A percentile compares a stretch with the other conserved stretches of the same genome.
phyloP scores from a whole-genome alignment of 2,113 vertebrate species.

The Sylvietta virens region DNA sequence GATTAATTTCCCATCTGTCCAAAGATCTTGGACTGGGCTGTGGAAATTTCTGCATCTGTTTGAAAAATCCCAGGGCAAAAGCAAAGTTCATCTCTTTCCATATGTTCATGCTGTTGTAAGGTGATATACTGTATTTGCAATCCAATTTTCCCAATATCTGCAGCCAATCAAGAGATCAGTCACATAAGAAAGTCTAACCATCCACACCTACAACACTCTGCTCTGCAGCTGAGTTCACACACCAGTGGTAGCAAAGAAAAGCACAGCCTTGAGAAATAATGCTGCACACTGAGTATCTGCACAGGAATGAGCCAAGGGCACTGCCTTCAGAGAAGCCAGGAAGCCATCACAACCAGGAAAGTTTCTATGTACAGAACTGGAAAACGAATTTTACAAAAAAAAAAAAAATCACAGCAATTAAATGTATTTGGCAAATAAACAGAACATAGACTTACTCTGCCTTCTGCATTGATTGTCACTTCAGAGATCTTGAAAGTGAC shows the following conservation, averaged over 20 bases:
- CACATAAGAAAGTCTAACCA: neutral
- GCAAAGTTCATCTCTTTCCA: neutral
- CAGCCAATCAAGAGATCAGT: neutral
- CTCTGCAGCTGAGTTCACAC: constrained; percentile 15
- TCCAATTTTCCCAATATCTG: neutral
- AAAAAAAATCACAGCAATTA: neutral
- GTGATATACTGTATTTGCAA: neutral
- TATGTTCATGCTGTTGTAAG: neutral
- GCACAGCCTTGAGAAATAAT: neutral
- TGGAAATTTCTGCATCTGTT: neutral
- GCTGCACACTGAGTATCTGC: constrained; percentile 7
- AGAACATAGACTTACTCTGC: constrained; percentile 71
- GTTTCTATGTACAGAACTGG: neutral
- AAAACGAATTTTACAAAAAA: neutral
- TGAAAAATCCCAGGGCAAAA: neutral
- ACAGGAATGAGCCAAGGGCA: neutral
- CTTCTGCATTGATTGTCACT: constrained; percentile 73
- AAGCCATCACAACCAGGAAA: neutral
- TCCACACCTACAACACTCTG: neutral
- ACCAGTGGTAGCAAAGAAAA: neutral
- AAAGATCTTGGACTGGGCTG: neutral
- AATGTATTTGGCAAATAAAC: neutral
- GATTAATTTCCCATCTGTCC: neutral
- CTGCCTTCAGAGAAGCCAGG: neutral
- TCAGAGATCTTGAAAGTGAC: constrained; percentile 84